These are phyloP conservation scores for Dinoponera quadriceps DNA, from an alignment of 1,140 invertebrate species.

Conservation along the genomic window DNA sequence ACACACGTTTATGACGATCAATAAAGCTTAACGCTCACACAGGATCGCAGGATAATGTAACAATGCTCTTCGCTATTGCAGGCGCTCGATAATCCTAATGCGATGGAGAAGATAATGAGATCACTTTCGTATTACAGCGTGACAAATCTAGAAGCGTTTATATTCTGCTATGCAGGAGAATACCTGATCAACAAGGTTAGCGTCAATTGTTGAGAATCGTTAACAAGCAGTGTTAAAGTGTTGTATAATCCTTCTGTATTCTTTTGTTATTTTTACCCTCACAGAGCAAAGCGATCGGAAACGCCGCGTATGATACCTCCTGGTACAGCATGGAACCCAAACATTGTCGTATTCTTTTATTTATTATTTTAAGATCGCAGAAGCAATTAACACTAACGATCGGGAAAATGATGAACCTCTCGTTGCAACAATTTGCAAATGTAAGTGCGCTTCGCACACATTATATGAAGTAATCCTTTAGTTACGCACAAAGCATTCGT, in stretches of 20 bases:
- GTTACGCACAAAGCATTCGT: too few species aligned
- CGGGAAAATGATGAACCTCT: constrained; percentile 50
- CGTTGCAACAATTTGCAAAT: constrained; percentile 52
- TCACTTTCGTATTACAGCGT: constrained; percentile 28
- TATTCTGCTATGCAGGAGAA: constrained; percentile 53
- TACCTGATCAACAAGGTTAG: constrained; percentile 38
- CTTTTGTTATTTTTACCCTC: neutral
- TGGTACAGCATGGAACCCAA: constrained; percentile 55
- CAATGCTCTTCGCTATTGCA: constrained; percentile 21
- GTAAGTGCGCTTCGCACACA: constrained; percentile 28
- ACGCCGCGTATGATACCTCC: neutral
- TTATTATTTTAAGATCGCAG: constrained; percentile 49
- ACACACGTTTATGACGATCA: neutral
- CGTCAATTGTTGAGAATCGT: neutral
- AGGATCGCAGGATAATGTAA: too few species aligned
- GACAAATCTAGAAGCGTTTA: constrained; percentile 57
- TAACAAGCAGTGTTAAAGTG: neutral
- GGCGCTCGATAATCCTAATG: constrained; percentile 1
- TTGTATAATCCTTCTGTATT: neutral
- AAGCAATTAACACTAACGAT: constrained; percentile 45
- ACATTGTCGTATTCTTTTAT: constrained; percentile 29
- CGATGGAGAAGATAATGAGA: neutral
- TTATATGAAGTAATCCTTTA: neutral
- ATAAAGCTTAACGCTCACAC: too few species aligned
- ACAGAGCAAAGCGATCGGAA: constrained; percentile 41